A percentile compares a stretch with the other conserved stretches of the same genome.
Evolutionary conservation across 2,113 vertebrate species (phyloP).

Genomic region (Silurus meridionalis): DNA sequence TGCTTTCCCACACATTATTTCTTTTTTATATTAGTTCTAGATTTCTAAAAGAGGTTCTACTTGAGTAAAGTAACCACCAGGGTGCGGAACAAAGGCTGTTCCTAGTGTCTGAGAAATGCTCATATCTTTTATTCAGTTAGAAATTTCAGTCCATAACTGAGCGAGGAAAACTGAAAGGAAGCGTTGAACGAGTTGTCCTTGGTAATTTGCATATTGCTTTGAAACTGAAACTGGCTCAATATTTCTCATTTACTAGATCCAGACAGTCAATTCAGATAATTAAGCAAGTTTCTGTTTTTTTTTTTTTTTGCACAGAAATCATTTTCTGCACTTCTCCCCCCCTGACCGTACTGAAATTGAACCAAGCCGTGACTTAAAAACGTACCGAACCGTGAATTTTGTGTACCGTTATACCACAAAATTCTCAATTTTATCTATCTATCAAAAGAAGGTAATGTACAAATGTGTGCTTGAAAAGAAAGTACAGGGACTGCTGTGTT

Average conservation of each 20-base stretch:
- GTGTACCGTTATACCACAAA: too few relatives aligned
- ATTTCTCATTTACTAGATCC: not conserved
- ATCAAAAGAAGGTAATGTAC: not conserved
- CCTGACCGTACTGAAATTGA: too few relatives aligned
- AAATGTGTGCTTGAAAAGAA: not conserved
- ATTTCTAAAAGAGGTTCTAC: not conserved
- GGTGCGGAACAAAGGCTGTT: not conserved
- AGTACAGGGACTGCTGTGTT: constrained; percentile 11
- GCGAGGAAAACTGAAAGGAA: not conserved
- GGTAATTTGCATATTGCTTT: not conserved
- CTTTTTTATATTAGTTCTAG: not conserved
- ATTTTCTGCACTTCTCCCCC: not conserved
- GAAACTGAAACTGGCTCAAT: not conserved
- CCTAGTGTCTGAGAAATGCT: not conserved
- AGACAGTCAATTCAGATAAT: not conserved
- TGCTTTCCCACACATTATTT: not conserved
- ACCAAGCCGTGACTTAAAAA: too few relatives aligned
- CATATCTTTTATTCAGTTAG: not conserved
- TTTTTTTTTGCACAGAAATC: not conserved
- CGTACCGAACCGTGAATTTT: too few relatives aligned
- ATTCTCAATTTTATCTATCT: too few relatives aligned
- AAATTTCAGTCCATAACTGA: not conserved
- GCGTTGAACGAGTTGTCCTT: not conserved
- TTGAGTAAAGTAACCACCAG: not conserved
- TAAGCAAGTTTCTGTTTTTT: not conserved